A percentile compares a stretch with the other conserved stretches of the same genome.
These are phyloP conservation scores for Phrynocephalus guinanensis DNA, from an alignment of 2,797 vertebrate species.

Conservation along the genomic window DNA sequence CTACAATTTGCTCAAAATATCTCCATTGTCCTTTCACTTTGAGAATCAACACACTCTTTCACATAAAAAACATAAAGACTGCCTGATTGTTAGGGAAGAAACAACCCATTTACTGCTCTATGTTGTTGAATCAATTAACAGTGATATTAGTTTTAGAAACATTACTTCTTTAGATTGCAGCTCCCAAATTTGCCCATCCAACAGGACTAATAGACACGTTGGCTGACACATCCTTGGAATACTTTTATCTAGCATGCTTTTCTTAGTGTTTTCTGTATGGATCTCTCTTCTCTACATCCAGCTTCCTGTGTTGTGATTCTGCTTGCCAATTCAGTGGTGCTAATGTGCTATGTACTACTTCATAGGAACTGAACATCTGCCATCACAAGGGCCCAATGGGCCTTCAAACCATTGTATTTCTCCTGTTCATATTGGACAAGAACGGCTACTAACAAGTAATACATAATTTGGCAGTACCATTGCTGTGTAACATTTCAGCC, in stretches of 20 bases:
- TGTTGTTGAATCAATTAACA: no score
- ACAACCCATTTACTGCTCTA: no score
- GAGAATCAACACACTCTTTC: no score
- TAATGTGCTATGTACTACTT: slow-evolving; percentile 13
- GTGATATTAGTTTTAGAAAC: no score
- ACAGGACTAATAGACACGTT: no score
- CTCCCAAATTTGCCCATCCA: no score
- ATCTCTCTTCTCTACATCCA: background rate
- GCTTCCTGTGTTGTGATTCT: background rate
- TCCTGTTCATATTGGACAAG: slow-evolving; percentile 7
- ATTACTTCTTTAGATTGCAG: no score
- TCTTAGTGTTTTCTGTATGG: background rate
- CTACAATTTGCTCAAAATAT: no score
- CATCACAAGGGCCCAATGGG: background rate
- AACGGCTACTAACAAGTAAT: slow-evolving; percentile 10
- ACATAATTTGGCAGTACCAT: rapidly evolving
- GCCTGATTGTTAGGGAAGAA: no score
- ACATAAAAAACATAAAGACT: no score
- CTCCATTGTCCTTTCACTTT: no score
- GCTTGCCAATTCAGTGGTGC: slow-evolving; percentile 3
- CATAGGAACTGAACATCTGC: slow-evolving; percentile 26
- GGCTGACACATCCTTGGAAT: no score
- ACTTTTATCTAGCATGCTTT: background rate
- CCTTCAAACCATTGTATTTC: slow-evolving; percentile 21
- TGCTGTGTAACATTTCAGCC: background rate